Conservation (phyloP, 2,888 invertebrate genomes). For the Stegophylla sp. region DNA sequence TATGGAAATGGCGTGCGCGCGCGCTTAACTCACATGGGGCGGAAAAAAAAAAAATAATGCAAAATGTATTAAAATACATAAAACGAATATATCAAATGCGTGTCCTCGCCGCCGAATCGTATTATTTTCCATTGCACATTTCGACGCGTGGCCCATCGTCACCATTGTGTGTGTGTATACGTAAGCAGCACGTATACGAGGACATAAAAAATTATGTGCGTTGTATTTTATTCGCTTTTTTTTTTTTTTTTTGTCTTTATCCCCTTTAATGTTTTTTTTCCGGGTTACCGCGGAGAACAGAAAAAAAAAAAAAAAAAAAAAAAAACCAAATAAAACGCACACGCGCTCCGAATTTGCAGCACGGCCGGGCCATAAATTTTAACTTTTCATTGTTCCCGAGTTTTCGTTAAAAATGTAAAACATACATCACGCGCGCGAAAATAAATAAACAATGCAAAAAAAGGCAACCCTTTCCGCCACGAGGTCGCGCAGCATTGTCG, state of each 20-base stretch:
- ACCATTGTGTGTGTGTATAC: conserved; percentile 27
- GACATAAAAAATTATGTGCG: conserved; percentile 45
- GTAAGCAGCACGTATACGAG: not conserved
- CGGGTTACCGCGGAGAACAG: conserved; percentile 48
- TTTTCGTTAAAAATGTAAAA: conserved; percentile 59
- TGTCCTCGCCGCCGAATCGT: conserved; percentile 32
- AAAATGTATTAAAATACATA: conserved; percentile 57
- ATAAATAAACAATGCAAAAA: conserved; percentile 38
- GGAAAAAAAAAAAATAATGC: conserved; percentile 53
- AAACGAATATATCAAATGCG: conserved; percentile 40
- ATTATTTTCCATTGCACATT: conserved; percentile 50
- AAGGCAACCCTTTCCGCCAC: conserved; percentile 38
- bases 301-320: conserved; percentile 11
- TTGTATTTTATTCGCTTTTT: not conserved
- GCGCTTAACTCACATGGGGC: conserved; percentile 21
- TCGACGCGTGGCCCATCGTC: conserved; percentile 42
- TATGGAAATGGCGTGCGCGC: conserved; percentile 49
- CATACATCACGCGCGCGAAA: conserved; percentile 53
- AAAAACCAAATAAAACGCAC: conserved; percentile 7
- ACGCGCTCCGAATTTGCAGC: conserved; percentile 50
- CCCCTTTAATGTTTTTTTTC: conserved; percentile 56
- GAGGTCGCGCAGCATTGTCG: not conserved
- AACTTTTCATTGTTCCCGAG: conserved; percentile 47
- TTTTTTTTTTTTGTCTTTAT: conserved; percentile 54
- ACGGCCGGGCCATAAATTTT: conserved; percentile 55